Percentiles rank a stretch among this genome's conserved stretches.
phyloP scores from a whole-genome alignment of 2,113 vertebrate genomes.

The Clarias magur region DNA sequence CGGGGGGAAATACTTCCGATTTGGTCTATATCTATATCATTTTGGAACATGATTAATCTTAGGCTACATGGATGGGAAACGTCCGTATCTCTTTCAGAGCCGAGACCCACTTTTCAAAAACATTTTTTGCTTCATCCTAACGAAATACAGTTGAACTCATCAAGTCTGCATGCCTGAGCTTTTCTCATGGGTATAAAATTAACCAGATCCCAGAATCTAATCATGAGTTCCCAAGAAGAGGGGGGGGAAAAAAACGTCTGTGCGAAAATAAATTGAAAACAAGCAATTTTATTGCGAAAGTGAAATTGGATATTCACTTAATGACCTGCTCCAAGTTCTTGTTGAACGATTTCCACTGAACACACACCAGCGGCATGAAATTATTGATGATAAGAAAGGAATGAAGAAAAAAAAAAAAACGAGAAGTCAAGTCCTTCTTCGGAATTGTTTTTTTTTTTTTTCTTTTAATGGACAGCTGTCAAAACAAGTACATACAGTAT shows the following conservation, averaged over 20 bases:
- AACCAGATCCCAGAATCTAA: conserved; percentile 11
- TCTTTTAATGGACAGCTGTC: no score
- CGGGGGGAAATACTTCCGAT: no score
- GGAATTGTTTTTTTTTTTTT: no score
- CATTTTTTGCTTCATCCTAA: not conserved
- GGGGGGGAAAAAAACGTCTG: not conserved
- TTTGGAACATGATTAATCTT: not conserved
- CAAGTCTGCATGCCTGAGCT: not conserved
- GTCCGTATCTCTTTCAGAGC: not conserved
- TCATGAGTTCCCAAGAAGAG: not conserved
- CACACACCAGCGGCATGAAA: not conserved
- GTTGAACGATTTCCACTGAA: not conserved
- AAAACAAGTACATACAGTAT: no score
- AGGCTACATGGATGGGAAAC: not conserved
- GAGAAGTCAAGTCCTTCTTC: not conserved
- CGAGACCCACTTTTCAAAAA: not conserved
- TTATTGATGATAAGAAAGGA: not conserved
- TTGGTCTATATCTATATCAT: not conserved
- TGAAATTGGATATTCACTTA: not conserved
- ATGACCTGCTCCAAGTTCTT: not conserved
- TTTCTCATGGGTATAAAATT: conserved; percentile 26
- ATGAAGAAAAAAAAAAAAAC: not conserved
- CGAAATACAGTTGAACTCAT: not conserved
- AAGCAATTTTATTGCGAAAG: not conserved
- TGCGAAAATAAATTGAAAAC: no score